phyloP scores from a whole-genome alignment of 30 jellyfish, hydroid and myxozoan species.

The Aurelia sp. region DNA sequence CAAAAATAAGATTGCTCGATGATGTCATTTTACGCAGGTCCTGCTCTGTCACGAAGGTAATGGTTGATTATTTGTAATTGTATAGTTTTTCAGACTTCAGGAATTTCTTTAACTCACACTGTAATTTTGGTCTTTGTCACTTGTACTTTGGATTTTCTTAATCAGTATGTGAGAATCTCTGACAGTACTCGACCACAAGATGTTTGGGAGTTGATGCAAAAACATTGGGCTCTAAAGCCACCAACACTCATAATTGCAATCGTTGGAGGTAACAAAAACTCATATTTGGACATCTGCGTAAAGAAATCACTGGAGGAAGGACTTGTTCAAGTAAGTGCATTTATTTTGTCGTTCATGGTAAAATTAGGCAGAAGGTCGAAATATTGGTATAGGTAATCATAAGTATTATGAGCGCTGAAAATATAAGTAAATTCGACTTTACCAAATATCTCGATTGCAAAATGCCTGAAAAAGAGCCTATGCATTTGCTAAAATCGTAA shows the following conservation, averaged over 20 bases:
- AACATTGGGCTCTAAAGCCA: conserved; percentile 17
- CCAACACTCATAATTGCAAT: conserved; percentile 21
- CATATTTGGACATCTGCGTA: neutral
- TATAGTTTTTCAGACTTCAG: too few species aligned
- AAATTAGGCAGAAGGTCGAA: neutral
- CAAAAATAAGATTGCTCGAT: too few species aligned
- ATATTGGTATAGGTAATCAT: too few species aligned
- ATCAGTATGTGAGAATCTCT: conserved; percentile 1
- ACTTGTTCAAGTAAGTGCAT: conserved; percentile 1
- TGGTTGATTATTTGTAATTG: too few species aligned
- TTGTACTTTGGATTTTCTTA: neutral
- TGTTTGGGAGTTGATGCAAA: neutral
- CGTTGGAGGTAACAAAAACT: conserved; percentile 10
- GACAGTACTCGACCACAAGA: conserved; percentile 16
- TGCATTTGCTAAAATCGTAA: too few species aligned
- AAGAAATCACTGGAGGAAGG: conserved; percentile 8
- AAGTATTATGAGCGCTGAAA: too few species aligned
- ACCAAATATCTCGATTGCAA: too few species aligned
- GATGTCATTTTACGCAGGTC: too few species aligned
- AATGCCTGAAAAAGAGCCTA: too few species aligned
- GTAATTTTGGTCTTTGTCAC: neutral
- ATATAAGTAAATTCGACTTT: too few species aligned
- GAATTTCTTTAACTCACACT: neutral
- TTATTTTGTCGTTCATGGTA: neutral
- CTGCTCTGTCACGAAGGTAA: too few species aligned